Evolutionary conservation across 2,797 vertebrate genomes (phyloP).

Genomic region (Peromyscus eremicus): DNA sequence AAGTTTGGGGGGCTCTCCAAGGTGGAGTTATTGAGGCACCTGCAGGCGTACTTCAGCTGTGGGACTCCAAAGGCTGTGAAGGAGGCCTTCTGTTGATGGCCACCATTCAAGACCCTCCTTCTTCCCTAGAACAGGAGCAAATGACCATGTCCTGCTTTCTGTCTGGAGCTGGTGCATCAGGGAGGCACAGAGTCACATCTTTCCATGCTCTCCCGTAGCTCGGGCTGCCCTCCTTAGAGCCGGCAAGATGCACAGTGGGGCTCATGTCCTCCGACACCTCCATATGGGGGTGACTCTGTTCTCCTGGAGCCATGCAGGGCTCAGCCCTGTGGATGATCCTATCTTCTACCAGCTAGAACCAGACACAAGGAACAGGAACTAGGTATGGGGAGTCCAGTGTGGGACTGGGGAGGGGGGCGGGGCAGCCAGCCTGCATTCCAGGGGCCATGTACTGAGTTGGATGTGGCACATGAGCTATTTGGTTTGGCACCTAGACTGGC

Average conservation of each 20-base stretch:
- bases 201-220: neutral
- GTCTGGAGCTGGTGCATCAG: neutral
- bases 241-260: too few relatives aligned
- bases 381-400: neutral
- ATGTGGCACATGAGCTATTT: neutral
- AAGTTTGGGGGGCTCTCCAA: neutral
- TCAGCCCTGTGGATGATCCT: neutral
- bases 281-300: neutral
- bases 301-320: neutral
- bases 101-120: neutral
- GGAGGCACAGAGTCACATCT: neutral
- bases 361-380: neutral
- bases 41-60: neutral
- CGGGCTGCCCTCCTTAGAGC: neutral
- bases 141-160: neutral
- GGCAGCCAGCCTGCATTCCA: neutral
- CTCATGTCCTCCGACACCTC: neutral
- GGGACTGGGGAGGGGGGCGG: neutral
- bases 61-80: neutral
- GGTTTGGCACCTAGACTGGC: conserved; percentile 53
- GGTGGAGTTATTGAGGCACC: neutral
- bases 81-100: neutral
- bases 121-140: neutral
- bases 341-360: neutral
- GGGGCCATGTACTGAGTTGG: neutral